These are phyloP conservation scores for Phthorimaea operculella DNA, from an alignment of 1,140 invertebrate genomes.

Conservation along the genomic window DNA sequence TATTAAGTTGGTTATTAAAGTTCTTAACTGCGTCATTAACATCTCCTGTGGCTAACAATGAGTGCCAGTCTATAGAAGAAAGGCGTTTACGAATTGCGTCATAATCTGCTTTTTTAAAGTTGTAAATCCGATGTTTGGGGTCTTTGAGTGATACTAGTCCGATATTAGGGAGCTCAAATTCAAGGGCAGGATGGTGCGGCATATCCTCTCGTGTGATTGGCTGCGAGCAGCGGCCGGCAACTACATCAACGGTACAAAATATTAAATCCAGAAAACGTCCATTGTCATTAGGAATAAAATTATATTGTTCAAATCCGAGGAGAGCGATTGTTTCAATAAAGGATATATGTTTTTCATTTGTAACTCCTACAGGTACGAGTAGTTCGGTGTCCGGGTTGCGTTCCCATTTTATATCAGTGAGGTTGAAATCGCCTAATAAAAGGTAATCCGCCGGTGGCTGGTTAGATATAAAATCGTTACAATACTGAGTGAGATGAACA, in stretches of 20 bases:
- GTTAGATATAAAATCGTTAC: background rate
- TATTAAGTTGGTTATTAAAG: background rate
- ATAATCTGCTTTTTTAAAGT: background rate
- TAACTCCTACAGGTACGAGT: background rate
- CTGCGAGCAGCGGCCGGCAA: background rate
- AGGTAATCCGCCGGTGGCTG: background rate
- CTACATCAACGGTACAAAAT: background rate
- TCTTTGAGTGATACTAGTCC: background rate
- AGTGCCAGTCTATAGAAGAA: background rate
- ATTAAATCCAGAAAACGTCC: background rate
- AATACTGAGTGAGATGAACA: background rate
- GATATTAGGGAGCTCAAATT: background rate
- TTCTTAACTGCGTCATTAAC: background rate
- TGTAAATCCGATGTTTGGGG: background rate
- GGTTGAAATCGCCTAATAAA: conserved; percentile 3
- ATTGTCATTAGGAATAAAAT: background rate
- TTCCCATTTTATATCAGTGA: background rate
- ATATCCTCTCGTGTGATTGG: background rate
- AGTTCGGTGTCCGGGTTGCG: background rate
- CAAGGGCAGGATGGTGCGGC: background rate
- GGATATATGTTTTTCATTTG: background rate
- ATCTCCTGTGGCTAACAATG: background rate
- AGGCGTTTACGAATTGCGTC: background rate
- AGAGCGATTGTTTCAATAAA: background rate
- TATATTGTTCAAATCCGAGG: background rate